Base-by-base conservation (phyloP, 2,888 invertebrate species). In the Drosophila sordidapex region DNA sequence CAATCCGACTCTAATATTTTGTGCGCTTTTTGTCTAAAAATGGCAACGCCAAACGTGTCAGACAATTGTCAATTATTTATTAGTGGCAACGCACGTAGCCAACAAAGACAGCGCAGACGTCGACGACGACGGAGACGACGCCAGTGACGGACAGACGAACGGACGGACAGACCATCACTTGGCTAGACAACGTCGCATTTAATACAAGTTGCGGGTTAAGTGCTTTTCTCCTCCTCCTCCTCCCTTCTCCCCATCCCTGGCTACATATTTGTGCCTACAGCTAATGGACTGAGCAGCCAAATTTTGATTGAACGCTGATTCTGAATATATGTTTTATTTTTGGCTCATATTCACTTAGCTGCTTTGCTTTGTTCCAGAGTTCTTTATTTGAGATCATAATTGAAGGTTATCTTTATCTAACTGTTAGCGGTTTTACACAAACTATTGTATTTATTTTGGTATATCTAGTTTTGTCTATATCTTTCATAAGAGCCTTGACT, bases 51-150 rank as follows among this genome's bases (percentile, higher is more conserved):
- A 87, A 86, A 86, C 85, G 85, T 86, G 85, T 86, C 85, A 86
- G 89, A 86, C 85, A 86, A 86, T 86, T 86, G 85, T 86, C 85
- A 86, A 86, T 86, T 86, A 86, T 86, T 86, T 86, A 87, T 85
- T 87, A 82, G 85, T 89, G 85, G 85, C 89, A 86, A 89, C 89
- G 85, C 85, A 86, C 85, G 89, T 89, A 83, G 75, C 63, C 63
- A 69, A 57, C 75, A 64, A 82, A 79, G 74, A 68, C 67, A 56
- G 29, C 35, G 36, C 6, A 29, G 48, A 48, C 58, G 46, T 18
- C 10, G 49, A 18, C 18, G 48, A 8, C 18, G 57, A 51, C 64
- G 15, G 60, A 70, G 54, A 35, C 40, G 56, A 56, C 63, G 62
- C 74, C 74, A 64, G 65, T n/a, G 64, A 40, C 38, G 18, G 35